A percentile compares a stretch with the other conserved stretches of the same genome.
These are phyloP conservation scores for Dendrolimus kikuchii DNA, from an alignment of 1,140 invertebrate genomes.

Conservation along the genomic window DNA sequence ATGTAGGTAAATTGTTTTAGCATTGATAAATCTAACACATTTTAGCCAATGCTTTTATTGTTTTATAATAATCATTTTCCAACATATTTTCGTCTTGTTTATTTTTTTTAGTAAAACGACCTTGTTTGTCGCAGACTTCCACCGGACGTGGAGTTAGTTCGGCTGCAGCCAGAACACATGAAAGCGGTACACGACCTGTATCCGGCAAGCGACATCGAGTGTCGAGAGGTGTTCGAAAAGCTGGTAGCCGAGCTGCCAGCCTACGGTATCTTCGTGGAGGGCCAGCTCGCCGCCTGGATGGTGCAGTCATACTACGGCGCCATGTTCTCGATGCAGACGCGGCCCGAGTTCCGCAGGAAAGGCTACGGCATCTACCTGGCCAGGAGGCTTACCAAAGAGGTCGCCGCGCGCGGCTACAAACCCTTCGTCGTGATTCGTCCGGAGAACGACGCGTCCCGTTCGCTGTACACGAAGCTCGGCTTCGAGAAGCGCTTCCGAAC, in stretches of 20 bases:
- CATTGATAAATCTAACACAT: too few relatives aligned
- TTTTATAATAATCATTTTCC: too few relatives aligned
- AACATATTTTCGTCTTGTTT: too few relatives aligned
- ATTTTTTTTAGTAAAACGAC: too few relatives aligned
- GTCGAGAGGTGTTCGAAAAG: constrained; percentile 84
- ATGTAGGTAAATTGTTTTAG: too few relatives aligned
- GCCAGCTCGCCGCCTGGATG: constrained; percentile 86
- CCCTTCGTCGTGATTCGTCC: constrained; percentile 90
- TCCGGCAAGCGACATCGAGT: constrained; percentile 89
- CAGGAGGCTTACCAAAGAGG: constrained; percentile 77
- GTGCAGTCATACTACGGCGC: constrained; percentile 90
- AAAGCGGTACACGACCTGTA: constrained; percentile 86
- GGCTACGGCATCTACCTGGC: constrained; percentile 82
- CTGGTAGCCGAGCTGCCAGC: constrained; percentile 82
- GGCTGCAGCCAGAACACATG: constrained; percentile 82
- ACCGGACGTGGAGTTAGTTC: constrained; percentile 78
- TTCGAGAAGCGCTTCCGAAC: constrained; percentile 85
- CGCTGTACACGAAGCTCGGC: constrained; percentile 84
- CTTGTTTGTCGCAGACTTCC: constrained; percentile 60
- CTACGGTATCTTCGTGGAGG: constrained; percentile 82
- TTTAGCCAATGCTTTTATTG: too few relatives aligned
- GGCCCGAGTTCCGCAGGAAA: constrained; percentile 84
- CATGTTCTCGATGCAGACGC: constrained; percentile 93
- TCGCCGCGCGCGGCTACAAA: constrained; percentile 82
- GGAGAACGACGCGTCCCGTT: constrained; percentile 86